These are phyloP conservation scores for Anneissia japonica DNA, from an alignment of 35 echinoderm and acorn worm genomes.

Conservation along the genomic window DNA sequence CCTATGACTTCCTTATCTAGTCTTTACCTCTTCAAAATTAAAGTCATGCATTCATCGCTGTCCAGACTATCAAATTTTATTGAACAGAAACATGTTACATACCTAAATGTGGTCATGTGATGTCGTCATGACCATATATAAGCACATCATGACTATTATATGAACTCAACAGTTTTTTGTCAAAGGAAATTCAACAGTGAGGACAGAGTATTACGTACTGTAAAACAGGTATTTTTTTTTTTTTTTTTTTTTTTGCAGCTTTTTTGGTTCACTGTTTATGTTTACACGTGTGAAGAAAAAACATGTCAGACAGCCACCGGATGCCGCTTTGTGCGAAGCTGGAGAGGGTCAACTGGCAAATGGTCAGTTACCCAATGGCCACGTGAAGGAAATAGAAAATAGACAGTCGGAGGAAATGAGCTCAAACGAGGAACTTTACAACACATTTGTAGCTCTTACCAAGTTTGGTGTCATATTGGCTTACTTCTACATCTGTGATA, in stretches of 20 bases:
- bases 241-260: not conserved
- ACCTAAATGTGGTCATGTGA: too few species aligned
- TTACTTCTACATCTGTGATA: conserved; percentile 85
- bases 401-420: not conserved
- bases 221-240: too few species aligned
- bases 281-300: not conserved
- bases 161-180: too few species aligned
- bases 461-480: conserved; percentile 79
- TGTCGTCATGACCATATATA: too few species aligned
- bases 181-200: too few species aligned
- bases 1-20: too few species aligned
- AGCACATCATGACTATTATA: too few species aligned
- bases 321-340: not conserved
- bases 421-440: not conserved
- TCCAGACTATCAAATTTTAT: too few species aligned
- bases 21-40: too few species aligned
- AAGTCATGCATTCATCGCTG: too few species aligned
- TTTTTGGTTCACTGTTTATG: not conserved
- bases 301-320: not conserved
- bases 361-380: not conserved
- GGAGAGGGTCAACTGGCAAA: not conserved
- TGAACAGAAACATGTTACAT: too few species aligned
- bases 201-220: too few species aligned
- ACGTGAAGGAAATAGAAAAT: not conserved
- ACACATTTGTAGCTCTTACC: conserved; percentile 26